phyloP scores from a whole-genome alignment of 1,140 invertebrate species.

The Diachasmimorpha longicaudata region DNA sequence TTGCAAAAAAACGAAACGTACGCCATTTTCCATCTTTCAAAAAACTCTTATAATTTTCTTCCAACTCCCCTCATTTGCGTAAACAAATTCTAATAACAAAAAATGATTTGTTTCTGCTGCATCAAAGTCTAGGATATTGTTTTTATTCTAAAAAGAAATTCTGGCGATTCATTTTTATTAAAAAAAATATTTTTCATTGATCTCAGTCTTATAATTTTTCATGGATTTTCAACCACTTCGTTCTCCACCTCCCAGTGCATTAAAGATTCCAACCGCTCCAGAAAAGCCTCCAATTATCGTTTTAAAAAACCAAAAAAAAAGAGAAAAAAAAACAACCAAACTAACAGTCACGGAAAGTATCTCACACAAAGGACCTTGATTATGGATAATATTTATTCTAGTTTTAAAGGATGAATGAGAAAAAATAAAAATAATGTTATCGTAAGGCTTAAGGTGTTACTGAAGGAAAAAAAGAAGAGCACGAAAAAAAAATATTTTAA shows the following conservation, averaged over 20 bases:
- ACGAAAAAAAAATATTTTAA: background rate
- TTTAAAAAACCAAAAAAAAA: background rate
- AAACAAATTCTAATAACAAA: too few relatives aligned
- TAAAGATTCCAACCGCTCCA: background rate
- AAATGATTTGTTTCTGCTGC: too few relatives aligned
- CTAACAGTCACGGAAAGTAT: slow-evolving; percentile 2
- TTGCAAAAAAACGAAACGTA: too few relatives aligned
- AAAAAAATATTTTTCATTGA: too few relatives aligned
- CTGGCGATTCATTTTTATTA: too few relatives aligned
- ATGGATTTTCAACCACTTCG: background rate
- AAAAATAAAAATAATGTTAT: background rate
- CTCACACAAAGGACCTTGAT: background rate
- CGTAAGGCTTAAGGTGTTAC: background rate
- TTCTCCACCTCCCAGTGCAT: background rate
- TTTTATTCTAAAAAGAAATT: too few relatives aligned
- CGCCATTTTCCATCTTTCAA: too few relatives aligned
- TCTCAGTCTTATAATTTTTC: too few relatives aligned
- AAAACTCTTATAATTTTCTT: too few relatives aligned
- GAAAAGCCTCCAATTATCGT: background rate
- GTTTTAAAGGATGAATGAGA: background rate
- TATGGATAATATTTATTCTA: slow-evolving; percentile 6
- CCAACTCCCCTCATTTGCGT: too few relatives aligned
- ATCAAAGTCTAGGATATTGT: too few relatives aligned
- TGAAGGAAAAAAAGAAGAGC: background rate
- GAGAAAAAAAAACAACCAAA: background rate